Evolutionary conservation across 1,140 invertebrate genomes (phyloP).

Genomic region (Spodoptera frugiperda): DNA sequence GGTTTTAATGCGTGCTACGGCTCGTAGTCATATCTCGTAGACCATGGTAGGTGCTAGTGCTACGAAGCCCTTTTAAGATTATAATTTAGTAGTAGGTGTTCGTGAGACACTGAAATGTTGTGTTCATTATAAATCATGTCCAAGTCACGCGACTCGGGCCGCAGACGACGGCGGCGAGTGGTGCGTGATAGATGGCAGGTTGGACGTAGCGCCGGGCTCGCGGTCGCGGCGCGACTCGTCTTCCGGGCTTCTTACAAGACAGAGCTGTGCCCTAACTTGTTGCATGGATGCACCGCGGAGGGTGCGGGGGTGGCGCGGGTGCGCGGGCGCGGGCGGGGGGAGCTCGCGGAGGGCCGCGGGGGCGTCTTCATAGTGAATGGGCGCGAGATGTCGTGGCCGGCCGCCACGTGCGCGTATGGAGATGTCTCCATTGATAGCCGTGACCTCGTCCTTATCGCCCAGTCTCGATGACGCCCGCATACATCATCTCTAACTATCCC

Average conservation of each 20-base stretch:
- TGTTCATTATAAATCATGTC: background rate
- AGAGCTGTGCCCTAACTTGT: conserved; percentile 80
- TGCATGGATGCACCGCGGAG: conserved; percentile 82
- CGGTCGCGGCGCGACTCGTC: conserved; percentile 44
- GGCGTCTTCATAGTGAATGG: conserved; percentile 82
- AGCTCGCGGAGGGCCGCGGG: conserved; percentile 49
- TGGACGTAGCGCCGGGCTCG: conserved; percentile 10
- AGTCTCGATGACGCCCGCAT: conserved; percentile 65
- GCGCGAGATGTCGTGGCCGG: conserved; percentile 83
- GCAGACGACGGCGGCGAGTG: background rate
- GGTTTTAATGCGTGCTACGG: conserved; percentile 20
- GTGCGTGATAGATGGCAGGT: background rate
- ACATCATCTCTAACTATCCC: conserved; percentile 45
- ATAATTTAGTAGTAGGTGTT: background rate
- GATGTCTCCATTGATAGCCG: conserved; percentile 83
- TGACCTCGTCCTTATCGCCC: conserved; percentile 81
- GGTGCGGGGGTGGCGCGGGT: conserved; percentile 63
- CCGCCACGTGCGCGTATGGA: conserved; percentile 79
- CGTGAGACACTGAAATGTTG: background rate
- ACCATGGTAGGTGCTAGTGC: conserved; percentile 6
- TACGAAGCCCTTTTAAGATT: conserved; percentile 9
- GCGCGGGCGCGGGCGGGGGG: conserved; percentile 52
- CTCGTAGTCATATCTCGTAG: conserved; percentile 14
- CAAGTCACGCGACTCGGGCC: background rate
- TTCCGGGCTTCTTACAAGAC: conserved; percentile 75